Conservation (phyloP, 92 coral and sea anemone species). For the Epizoanthus stellaris region DNA sequence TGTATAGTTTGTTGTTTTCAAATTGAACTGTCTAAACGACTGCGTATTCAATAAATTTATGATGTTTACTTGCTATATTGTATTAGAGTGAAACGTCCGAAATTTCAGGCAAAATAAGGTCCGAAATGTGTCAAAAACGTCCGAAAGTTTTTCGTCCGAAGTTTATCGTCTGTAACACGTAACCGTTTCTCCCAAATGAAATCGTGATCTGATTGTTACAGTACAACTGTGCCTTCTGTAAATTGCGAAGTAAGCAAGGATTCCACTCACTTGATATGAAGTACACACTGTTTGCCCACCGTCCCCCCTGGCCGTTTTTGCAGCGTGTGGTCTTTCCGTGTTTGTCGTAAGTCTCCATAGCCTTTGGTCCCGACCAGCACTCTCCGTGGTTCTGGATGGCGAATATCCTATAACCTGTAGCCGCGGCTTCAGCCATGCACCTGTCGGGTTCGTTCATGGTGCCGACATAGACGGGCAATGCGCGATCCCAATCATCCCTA, state of each 20-base stretch:
- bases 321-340: slow-evolving; percentile 13
- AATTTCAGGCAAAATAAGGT: no score
- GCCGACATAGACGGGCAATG: slow-evolving; percentile 1
- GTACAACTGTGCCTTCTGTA: no score
- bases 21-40: no score
- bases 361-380: slow-evolving; percentile 28
- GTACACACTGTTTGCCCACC: slow-evolving; percentile 27
- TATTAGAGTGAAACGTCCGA: no score
- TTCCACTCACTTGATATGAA: slow-evolving; percentile 20
- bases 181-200: no score
- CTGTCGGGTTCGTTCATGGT: slow-evolving; percentile 10
- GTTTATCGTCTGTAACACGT: no score
- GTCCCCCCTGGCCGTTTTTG: neutral
- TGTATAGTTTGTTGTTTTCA: no score
- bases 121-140: no score
- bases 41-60: no score
- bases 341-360: slow-evolving; percentile 28
- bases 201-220: no score
- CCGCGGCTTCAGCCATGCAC: slow-evolving; percentile 10
- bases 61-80: no score
- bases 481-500: slow-evolving; percentile 28
- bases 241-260: neutral
- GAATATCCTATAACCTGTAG: neutral
- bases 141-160: no score
- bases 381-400: slow-evolving; percentile 25